Base-by-base conservation (phyloP, 2,888 invertebrate genomes). In the Campoplex capitator region DNA sequence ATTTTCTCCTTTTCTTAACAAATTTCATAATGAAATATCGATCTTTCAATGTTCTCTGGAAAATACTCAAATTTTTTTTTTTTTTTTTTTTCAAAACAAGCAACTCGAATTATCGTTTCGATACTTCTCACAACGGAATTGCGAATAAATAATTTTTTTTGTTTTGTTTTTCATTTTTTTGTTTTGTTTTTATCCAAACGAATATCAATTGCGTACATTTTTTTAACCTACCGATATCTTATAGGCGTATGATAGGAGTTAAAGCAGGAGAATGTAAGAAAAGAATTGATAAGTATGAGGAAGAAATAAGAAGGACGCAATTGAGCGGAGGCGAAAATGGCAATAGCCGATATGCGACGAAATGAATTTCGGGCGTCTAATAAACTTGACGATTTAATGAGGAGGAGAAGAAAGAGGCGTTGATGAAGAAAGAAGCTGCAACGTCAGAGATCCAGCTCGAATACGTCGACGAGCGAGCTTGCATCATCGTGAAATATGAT, bases 401-500 rank as follows among this genome's bases (percentile, higher is more conserved):
- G 32, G 7, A 62, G 62, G 32, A 32, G 62, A 62, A 62, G 62
- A 32, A 32, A 28, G 62, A 28, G 32, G 16, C 28, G 48, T 32
- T 28, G 70, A 35, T 18, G 11, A 67, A 58, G 38, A 74, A 18
- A 8, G 45, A 51, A 28, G 48, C 48, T 32, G 32, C 23, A 32
- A 51, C 48, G 48, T 45, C 13, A 32, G 38, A 45, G 51, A 51
- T 54, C 48, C 48, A 23, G 38, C 65, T 45, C 35, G 38, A 68
- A 77, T 18, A 38, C 38, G 54, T 23, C 77, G 65, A 67, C 38
- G 54, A 77, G 35, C n/a, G 28, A 77, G 35, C n/a, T 16, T 62
- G 32, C 35, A 76, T 76, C 76, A 76, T n/a, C 62, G 62, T 48
- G 45, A 56, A 65, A 76, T 45, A 76, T 62, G 62, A 76, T 48